phyloP scores from a whole-genome alignment of 2,797 vertebrate genomes.

The Typhlichthys subterraneus region DNA sequence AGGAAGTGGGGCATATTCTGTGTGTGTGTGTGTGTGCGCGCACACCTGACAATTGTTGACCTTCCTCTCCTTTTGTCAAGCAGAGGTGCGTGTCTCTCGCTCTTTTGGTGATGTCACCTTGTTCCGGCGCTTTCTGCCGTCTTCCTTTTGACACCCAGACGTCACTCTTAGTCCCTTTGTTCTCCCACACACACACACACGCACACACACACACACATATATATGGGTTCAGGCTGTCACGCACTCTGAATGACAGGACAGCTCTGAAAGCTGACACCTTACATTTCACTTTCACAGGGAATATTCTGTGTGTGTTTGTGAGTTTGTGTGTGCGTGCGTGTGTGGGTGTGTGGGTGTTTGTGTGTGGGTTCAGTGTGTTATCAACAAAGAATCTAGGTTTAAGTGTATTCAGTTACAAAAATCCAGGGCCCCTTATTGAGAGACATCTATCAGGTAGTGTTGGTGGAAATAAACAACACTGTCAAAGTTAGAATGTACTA shows the following conservation, averaged over 20 bases:
- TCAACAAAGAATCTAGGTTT: constrained; percentile 39
- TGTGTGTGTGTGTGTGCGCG: not conserved
- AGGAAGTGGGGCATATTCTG: constrained; percentile 34
- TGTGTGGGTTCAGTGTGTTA: constrained; percentile 8
- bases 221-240: not conserved
- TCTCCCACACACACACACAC: constrained; percentile 7
- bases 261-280: constrained; percentile 40
- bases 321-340: too few relatives aligned
- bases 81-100: constrained; percentile 14
- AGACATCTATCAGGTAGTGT: not conserved
- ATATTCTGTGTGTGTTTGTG: not conserved
- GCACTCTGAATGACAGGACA: constrained; percentile 15
- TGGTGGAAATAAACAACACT: constrained; percentile 14
- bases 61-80: constrained; percentile 39
- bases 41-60: constrained; percentile 23
- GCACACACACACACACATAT: constrained; percentile 1
- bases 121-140: constrained; percentile 35
- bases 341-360: not conserved
- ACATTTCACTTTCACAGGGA: constrained; percentile 21
- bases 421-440: too few relatives aligned
- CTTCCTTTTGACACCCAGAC: constrained; percentile 31
- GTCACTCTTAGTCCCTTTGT: constrained; percentile 17
- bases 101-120: constrained; percentile 35
- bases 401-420: constrained; percentile 12
- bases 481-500: not conserved